Evolutionary conservation across 1,140 invertebrate genomes (phyloP), one percentile per base, ranked within the genome.

Genomic region (Bathynomus jamesi): DNA sequence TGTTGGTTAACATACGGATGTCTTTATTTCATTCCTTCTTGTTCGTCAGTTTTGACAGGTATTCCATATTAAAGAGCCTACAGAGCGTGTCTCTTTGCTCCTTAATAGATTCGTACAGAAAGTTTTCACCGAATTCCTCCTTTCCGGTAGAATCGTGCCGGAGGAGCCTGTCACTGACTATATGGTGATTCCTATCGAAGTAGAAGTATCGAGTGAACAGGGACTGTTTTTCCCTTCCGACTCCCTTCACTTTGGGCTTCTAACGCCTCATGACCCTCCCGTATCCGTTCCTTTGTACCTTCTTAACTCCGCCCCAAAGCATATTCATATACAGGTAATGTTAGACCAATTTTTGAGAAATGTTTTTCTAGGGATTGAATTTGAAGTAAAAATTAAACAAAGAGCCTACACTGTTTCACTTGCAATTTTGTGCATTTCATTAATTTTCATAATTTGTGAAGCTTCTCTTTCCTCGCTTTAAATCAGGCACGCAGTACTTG

Each of bases 171-270:
- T 71, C 69, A 85, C 86, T 68, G 87, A 89, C 78, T 83, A 89
- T 72, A 83, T 91, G 62, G 88, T 94, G 71, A 85, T 95, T 70
- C 92, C 92, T 27, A 84, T 95, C n/a, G 92, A 95, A 84, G 87
- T 95, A 24, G 91, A 95, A 86, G 92, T 95, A 60, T 85, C 88
- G 71, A 85, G 87, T 64, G 80, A 83, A 78, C 85, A 89, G 78
- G 90, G 91, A 66, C 84, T 94, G 67, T 93, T 91, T 83, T 87
- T 89, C 61, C 87, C 89, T 60, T 87, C 88, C 78, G 90, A 92
- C 72, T 82, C 89, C 73, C 85, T 95, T 46, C 91, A 95, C 84
- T 94, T 95, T 84, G 93, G 92, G 74, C 85, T 92, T 76, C 84
- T 91, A 62, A 87, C 90, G 53, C 87, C 86, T 28, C 81, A 88